A percentile compares a stretch with the other conserved stretches of the same genome.
Conservation (phyloP, 1,140 invertebrate genomes). For the Drosophila neocordata region DNA sequence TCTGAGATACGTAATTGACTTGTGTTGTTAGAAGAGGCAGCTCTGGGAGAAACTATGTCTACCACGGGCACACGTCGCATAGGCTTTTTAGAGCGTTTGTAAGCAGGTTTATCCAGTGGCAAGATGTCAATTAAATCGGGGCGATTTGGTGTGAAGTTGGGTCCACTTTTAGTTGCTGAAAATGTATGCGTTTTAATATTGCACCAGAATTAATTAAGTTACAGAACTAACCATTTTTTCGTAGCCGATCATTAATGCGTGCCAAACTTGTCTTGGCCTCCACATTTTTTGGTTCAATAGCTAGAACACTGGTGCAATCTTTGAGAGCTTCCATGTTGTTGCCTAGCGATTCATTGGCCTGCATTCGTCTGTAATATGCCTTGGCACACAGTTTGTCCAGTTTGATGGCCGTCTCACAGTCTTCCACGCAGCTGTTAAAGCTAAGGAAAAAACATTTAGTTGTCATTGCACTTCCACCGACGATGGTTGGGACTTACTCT, state of each 20-base stretch:
- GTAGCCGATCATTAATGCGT: slow-evolving; percentile 65
- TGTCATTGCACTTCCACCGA: background rate
- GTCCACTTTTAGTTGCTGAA: slow-evolving; percentile 71
- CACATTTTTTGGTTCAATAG: slow-evolving; percentile 73
- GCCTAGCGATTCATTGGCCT: slow-evolving; percentile 74
- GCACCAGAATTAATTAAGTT: background rate
- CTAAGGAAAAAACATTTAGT: slow-evolving; percentile 24
- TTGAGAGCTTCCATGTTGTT: slow-evolving; percentile 78
- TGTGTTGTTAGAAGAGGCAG: slow-evolving; percentile 39
- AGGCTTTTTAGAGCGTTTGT: slow-evolving; percentile 86
- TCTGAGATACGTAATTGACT: slow-evolving; percentile 72
- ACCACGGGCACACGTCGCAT: slow-evolving; percentile 84
- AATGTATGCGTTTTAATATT: background rate
- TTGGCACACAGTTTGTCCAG: slow-evolving; percentile 70
- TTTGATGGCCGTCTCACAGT: slow-evolving; percentile 70
- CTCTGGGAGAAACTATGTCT: slow-evolving; percentile 83
- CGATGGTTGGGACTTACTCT: slow-evolving; percentile 84
- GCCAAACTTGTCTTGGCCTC: slow-evolving; percentile 71
- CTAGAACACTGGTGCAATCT: slow-evolving; percentile 74
- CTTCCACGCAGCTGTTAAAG: slow-evolving; percentile 66
- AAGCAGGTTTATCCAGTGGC: slow-evolving; percentile 85
- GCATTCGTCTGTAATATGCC: slow-evolving; percentile 81
- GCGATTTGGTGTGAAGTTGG: slow-evolving; percentile 80
- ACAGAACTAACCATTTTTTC: slow-evolving; percentile 49
- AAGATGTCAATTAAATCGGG: slow-evolving; percentile 84